Evolutionary conservation across 37 sponge, comb jelly and placozoan species (phyloP), one percentile per base, ranked within the genome.

Genomic region (Beroe ovata): DNA sequence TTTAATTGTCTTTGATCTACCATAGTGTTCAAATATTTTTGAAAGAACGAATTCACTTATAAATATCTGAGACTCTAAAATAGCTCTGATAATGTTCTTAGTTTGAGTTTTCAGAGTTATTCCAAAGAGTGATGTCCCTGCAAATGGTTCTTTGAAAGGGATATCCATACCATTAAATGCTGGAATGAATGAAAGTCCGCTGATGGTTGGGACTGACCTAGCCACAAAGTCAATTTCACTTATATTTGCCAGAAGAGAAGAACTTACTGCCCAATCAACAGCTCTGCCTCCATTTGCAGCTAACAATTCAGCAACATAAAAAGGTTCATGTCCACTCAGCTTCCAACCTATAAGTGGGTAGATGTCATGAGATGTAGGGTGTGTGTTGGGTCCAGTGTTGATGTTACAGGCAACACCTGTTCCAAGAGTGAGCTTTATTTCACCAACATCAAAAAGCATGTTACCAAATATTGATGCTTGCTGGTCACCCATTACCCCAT

Each of bases 331-430:
- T 14, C 94, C 94, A 38, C 93, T 22, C 62, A 89, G 92, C 89
- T 94, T 94, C 99, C 99, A 97, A 0, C 94, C 99, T 18, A 97
- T 90, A 4, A 94, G 60, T 0, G 99, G 99, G 61, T 95, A 97
- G 38, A 93, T 64, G 11, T 94, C 23, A 26, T 61, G 29, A 0
- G 92, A 59, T 25, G 96, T 93, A 0, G 99, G 95, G 41, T 93
- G 94, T 0, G 95, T 92, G 3, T 89, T 91, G 0, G n/a, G 38
- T 0, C 98, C 95, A 21, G 93, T 94, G 88, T 93, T 94, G 41
- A 97, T 88, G 4, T 42, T 63, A 30, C 95, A 71, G 35, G 95
- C 94, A 60, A 92, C 92, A 21, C 96, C 96, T 2, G 99, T 95
- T 19, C 99, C 99, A 11, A 95, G 59, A 6, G 96, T 94, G 38